Percentiles rank a stretch among this genome's conserved stretches.
These are phyloP conservation scores for Hypanus sabinus DNA, from an alignment of 2,113 vertebrate species.

Conservation along the genomic window DNA sequence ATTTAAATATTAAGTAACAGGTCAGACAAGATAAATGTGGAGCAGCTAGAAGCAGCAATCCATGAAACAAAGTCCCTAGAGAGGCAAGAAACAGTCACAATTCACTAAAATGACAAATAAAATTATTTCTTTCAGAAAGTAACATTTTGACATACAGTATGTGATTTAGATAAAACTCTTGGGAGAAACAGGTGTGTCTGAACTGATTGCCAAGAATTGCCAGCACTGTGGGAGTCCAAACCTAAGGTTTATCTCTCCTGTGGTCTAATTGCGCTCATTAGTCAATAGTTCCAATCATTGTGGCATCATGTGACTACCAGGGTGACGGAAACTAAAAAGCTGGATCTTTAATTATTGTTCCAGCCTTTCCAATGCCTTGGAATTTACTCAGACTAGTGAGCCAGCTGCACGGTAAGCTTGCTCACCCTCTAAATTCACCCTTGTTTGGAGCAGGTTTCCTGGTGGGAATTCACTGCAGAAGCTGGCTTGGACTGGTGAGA, in stretches of 20 bases:
- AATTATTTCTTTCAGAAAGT: background rate
- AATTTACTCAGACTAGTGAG: no score
- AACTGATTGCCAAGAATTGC: background rate
- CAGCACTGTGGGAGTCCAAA: background rate
- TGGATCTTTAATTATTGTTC: background rate
- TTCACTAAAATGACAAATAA: background rate
- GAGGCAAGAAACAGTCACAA: background rate
- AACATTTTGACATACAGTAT: background rate
- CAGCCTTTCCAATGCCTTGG: background rate
- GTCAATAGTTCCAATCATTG: background rate
- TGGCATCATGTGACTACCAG: background rate
- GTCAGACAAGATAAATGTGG: background rate
- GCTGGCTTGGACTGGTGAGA: no score
- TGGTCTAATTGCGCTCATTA: background rate
- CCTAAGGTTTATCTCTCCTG: background rate
- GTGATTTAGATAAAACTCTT: background rate
- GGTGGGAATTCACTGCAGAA: no score
- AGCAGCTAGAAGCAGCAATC: background rate
- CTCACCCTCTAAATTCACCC: no score
- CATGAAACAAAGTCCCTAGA: background rate
- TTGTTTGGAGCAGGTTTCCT: no score
- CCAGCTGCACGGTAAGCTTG: no score
- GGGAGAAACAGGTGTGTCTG: background rate
- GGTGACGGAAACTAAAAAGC: background rate
- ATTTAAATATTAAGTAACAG: background rate